phyloP scores from a whole-genome alignment of 2,113 vertebrate genomes.

The Phylloscopus trochilus region DNA sequence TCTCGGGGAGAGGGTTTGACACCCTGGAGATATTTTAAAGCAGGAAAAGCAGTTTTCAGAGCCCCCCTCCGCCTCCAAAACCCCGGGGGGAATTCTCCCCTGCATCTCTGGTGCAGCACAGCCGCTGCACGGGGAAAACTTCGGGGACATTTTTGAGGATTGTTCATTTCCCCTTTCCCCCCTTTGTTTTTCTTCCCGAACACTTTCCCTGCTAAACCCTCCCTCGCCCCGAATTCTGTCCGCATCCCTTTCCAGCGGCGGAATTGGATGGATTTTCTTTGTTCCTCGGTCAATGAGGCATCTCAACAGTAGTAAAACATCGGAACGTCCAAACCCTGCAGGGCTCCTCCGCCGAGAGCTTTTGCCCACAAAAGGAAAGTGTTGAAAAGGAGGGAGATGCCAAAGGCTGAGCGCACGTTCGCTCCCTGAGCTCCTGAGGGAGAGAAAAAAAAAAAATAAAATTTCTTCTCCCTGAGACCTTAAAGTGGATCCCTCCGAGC shows the following conservation, averaged over 20 bases:
- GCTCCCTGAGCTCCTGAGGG: neutral
- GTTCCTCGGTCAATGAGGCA: neutral
- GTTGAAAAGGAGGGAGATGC: slow-evolving; percentile 36
- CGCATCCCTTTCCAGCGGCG: rapidly evolving
- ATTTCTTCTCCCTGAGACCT: neutral
- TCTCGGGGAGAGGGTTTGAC: rapidly evolving
- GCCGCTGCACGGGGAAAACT: neutral
- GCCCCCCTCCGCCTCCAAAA: neutral
- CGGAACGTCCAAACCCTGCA: neutral
- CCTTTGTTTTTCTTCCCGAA: neutral
- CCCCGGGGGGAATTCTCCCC: rapidly evolving
- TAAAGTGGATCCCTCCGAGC: neutral
- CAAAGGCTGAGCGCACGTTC: neutral
- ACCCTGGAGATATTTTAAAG: neutral
- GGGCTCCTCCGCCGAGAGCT: neutral
- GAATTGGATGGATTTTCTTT: neutral
- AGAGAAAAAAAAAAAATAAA: too few species aligned
- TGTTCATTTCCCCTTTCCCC: neutral
- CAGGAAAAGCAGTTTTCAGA: neutral
- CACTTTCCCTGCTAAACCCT: neutral
- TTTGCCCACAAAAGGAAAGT: slow-evolving; percentile 64
- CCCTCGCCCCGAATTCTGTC: neutral
- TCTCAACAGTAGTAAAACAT: neutral
- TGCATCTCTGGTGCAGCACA: neutral
- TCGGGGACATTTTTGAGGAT: rapidly evolving